These are phyloP conservation scores for Lepidurus apus DNA, from an alignment of 1,140 invertebrate species.

Conservation along the genomic window DNA sequence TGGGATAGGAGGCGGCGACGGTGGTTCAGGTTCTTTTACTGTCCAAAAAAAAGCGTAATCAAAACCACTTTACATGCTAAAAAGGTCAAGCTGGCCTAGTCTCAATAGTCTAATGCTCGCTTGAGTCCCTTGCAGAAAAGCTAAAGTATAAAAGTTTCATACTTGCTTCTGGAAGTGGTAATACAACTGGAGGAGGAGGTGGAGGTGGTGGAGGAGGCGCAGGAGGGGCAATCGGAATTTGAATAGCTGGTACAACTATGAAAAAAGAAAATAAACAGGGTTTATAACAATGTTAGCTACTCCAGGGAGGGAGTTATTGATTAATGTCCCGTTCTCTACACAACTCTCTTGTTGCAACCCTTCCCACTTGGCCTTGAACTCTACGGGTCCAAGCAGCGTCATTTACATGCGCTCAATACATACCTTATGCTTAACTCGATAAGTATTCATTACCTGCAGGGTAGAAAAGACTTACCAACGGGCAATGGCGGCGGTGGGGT, in stretches of 20 bases:
- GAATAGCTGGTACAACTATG: too few relatives aligned
- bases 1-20: not conserved
- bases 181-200: too few relatives aligned
- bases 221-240: too few relatives aligned
- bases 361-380: not conserved
- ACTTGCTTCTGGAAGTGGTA: too few relatives aligned
- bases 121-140: too few relatives aligned
- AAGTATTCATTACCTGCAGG: not conserved
- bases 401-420: not conserved
- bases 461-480: not conserved
- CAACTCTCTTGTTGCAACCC: not conserved
- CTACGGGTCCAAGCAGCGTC: not conserved
- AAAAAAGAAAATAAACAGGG: too few relatives aligned
- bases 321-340: not conserved
- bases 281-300: not conserved
- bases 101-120: not conserved
- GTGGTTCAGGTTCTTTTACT: not conserved
- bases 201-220: too few relatives aligned
- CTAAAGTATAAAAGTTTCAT: too few relatives aligned
- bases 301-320: not conserved
- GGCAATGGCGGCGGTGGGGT: not conserved
- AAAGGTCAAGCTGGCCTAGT: not conserved
- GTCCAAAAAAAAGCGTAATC: not conserved
- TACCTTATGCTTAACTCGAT: not conserved
- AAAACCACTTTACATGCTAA: not conserved